Evolutionary conservation across 2,113 vertebrate genomes (phyloP), one percentile per base, ranked within the genome.

Genomic region (Urocitellus parryii): DNA sequence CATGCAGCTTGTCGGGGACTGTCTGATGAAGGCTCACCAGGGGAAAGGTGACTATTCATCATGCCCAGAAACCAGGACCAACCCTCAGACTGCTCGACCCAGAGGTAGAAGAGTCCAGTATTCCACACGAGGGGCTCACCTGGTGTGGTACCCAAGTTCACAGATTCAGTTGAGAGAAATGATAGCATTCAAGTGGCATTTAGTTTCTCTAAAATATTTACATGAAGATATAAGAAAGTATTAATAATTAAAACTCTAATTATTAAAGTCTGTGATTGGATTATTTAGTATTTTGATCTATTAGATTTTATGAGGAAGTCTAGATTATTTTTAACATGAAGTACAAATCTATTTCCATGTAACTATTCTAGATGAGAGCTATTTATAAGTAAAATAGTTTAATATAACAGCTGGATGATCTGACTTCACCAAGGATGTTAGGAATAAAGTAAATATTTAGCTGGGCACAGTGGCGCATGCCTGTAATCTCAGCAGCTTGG

Each of bases 1-100:
- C 98, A 99, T 99, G 12, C 99, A 99, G 88, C 99, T 99, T 91
- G 99, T 99, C 0, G 99, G 99, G 4, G 99, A 99, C 89, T 99
- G 99, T 97, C 96, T 99, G 97, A 98, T 99, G 97, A 99, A 99
- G 98, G 99, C 99, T 0, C 99, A 99, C 97, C 99, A 99, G 0
- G 99, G 99, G 77, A 99, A 99, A 99, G 99, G 99, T 99, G 91
- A 96, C n/a, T 17, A 45, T 84, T 96, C 42, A 42, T 88, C 37
- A 6, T 4, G 16, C 4, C 4, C n/a, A 8, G 32, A 65, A 45
- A 77, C 81, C 73, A 58, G 51, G 39, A 8, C n/a, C 68, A 10
- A 3, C 39, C 72, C 51, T 58, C 16, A 58, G 56, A 58, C 20
- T 42, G 61, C 9, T 48, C 2, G 1, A 32, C 37, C 48, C 20